These are phyloP conservation scores for Cricetomys ansorgei DNA, from an alignment of 2,113 vertebrate genomes.

Conservation along the genomic window DNA sequence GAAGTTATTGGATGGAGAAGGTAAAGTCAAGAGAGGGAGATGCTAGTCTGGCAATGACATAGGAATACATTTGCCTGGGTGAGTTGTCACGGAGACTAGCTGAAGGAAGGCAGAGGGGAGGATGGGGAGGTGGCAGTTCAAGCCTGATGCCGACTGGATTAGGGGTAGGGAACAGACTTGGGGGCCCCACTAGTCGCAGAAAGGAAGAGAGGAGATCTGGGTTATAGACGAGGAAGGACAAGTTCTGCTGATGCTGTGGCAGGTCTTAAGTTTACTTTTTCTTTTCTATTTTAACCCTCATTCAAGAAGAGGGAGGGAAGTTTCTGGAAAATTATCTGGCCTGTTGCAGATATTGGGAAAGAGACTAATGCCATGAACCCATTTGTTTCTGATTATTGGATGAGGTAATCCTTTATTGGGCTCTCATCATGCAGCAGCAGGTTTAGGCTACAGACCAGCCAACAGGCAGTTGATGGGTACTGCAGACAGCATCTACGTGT, in stretches of 20 bases:
- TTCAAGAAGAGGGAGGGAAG: background rate
- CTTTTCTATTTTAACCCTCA: background rate
- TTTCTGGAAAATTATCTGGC: background rate
- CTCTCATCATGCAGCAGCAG: background rate
- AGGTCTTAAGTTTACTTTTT: background rate
- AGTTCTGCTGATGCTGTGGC: background rate
- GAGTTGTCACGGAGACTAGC: background rate
- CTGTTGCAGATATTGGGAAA: background rate
- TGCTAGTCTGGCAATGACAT: background rate
- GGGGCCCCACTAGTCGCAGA: background rate
- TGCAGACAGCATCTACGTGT: background rate
- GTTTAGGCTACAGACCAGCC: background rate
- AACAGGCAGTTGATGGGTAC: background rate
- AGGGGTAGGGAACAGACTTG: background rate
- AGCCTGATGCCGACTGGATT: background rate
- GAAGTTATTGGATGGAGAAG: background rate
- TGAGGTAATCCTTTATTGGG: background rate
- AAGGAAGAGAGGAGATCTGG: background rate
- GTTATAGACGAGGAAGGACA: background rate
- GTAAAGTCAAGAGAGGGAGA: background rate
- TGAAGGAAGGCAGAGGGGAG: background rate
- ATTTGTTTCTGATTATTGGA: background rate
- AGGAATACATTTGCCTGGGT: background rate
- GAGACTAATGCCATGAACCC: background rate
- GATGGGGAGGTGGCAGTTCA: background rate